phyloP scores from a whole-genome alignment of 2,797 vertebrate species.

The Gallinago nigripennis region DNA sequence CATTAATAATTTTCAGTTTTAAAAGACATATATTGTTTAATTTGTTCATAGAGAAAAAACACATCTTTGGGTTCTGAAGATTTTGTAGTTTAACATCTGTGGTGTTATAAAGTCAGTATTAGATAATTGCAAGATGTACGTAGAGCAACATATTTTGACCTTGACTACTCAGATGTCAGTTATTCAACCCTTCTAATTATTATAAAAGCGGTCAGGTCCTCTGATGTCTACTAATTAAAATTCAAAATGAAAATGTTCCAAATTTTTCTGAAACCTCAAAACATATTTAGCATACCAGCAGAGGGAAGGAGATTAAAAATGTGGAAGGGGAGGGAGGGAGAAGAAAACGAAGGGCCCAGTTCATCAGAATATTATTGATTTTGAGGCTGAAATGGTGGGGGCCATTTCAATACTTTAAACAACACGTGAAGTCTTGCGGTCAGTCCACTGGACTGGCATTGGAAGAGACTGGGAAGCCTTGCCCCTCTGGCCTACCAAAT shows the following conservation, averaged over 20 bases:
- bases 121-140: background rate
- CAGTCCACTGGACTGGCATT: background rate
- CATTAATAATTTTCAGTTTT: background rate
- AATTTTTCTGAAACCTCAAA: constrained; percentile 20
- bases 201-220: constrained; percentile 18
- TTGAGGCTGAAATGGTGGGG: background rate
- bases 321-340: too few species aligned
- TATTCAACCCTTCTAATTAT: background rate
- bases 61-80: background rate
- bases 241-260: background rate
- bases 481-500: background rate
- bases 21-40: background rate
- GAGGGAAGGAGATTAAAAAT: background rate
- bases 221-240: constrained; percentile 18
- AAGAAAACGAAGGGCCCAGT: background rate
- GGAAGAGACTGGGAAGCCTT: background rate
- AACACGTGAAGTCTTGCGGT: background rate
- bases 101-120: background rate
- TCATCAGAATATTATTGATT: background rate
- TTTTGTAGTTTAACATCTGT: background rate
- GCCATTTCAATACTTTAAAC: background rate
- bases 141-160: background rate
- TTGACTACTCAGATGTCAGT: constrained; percentile 9
- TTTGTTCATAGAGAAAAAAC: background rate
- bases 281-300: background rate